Base-by-base conservation (phyloP, 2,888 invertebrate genomes). In the Lasioglossum lativentre region DNA sequence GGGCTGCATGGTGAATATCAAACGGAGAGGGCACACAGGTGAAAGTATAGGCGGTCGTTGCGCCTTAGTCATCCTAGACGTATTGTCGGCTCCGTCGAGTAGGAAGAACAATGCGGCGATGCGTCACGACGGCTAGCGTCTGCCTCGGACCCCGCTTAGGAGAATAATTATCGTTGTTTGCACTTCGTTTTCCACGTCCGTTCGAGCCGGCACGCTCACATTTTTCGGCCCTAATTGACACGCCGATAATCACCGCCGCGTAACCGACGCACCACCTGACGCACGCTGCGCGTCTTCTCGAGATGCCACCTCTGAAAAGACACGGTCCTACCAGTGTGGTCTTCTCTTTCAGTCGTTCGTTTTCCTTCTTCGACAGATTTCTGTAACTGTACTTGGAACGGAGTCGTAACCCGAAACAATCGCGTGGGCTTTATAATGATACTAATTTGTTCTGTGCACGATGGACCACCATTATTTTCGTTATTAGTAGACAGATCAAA, bases 1-100 rank as follows among this genome's bases (percentile, higher is more conserved):
- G 1, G 68, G 38, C 34, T 0, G 27, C 72, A 30, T 34, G 30
- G 47, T 79, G 89, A 89, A 85, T 83, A 89, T 85, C 85, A 90
- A 90, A 78, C 78, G 66, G 34, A 66, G 66, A 66, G 66, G 56
- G 77, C 73, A 71, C 63, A 83, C 90, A 90, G 90, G 90, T 90
- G 90, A 90, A 90, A 90, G 87, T 89, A 85, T 74, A 34, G 80
- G 59, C 80, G 75, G 52, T 77, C 78, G 75, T 75, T 68, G 85
- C 52, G 85, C 66, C 90, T 90, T 90, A 90, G 90, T 90, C 90
- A 90, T 90, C 89, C 83, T 83, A 87, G 86, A 86, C 84, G 84
- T 83, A 86, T 90, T 85, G 87, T 83, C 80, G 80, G 68, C 70
- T 1, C 34, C 70, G 75, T 70, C 82, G 78, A 85, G 88, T 88